These are phyloP conservation scores for Orthonychiurus folsomi DNA, from an alignment of 2,888 invertebrate species.

Conservation along the genomic window DNA sequence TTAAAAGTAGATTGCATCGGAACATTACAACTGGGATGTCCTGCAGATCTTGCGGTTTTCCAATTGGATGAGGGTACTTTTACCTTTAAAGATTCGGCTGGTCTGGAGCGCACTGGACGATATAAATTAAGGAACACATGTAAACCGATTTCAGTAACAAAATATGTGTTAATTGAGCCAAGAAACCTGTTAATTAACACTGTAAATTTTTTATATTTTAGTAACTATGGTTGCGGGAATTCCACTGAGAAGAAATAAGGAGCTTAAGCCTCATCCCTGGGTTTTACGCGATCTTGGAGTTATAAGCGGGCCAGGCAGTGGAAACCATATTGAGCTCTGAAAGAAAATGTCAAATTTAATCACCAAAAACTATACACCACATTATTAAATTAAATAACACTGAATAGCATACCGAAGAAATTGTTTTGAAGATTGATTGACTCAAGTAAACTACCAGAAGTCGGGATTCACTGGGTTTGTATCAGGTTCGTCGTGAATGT, in stretches of 20 bases:
- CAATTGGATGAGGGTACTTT: neutral
- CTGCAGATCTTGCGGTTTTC: conserved; percentile 7
- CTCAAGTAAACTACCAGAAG: too few species aligned
- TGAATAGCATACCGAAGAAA: too few species aligned
- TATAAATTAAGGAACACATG: neutral
- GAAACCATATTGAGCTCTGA: conserved; percentile 3
- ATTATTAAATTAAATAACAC: too few species aligned
- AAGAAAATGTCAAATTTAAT: too few species aligned
- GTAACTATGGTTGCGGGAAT: conserved; percentile 6
- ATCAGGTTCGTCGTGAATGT: too few species aligned
- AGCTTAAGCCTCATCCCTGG: conserved; percentile 3
- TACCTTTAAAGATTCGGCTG: neutral
- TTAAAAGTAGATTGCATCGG: conserved; percentile 2
- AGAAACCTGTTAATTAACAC: too few species aligned
- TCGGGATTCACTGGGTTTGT: too few species aligned
- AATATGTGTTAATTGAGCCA: too few species aligned
- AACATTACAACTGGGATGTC: neutral
- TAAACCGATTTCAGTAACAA: neutral
- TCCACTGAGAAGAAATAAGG: neutral
- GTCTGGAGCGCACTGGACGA: neutral
- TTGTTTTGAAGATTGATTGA: too few species aligned
- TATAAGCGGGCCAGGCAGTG: neutral
- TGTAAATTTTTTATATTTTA: neutral
- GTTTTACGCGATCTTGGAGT: conserved; percentile 4
- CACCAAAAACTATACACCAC: too few species aligned